A percentile compares a stretch with the other conserved stretches of the same genome.
phyloP scores from a whole-genome alignment of 2,797 vertebrate genomes.

The Uromys caudimaculatus region DNA sequence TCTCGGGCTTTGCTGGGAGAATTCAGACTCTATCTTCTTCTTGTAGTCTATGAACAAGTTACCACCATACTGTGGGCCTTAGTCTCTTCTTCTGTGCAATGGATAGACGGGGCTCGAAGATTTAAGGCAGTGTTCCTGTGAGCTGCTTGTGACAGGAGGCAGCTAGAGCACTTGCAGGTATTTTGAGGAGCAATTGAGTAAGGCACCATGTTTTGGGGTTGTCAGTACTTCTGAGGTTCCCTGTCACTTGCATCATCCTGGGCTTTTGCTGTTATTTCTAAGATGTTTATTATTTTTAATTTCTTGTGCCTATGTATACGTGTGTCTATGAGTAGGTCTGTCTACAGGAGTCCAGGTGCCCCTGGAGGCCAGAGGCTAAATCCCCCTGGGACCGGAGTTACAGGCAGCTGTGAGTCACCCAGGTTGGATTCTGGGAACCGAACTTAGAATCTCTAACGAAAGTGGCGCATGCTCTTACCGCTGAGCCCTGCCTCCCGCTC shows the following conservation, averaged over 20 bases:
- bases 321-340: neutral
- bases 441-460: neutral
- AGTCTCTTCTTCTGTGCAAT: neutral
- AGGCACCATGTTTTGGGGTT: neutral
- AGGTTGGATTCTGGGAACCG: neutral
- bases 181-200: neutral
- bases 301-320: neutral
- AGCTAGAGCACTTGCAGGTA: neutral
- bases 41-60: neutral
- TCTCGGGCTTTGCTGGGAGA: neutral
- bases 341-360: neutral
- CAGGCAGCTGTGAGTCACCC: neutral
- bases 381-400: no score
- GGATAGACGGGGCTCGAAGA: neutral
- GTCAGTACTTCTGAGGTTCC: neutral
- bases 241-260: neutral
- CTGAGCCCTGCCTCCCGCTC: neutral
- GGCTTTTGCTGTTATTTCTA: neutral
- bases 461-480: neutral
- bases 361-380: neutral
- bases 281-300: neutral
- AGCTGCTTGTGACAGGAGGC: neutral
- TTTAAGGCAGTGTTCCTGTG: neutral
- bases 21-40: conserved; percentile 13
- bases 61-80: neutral